These are phyloP conservation scores for Rhyacophila evoluta DNA, from an alignment of 2,888 invertebrate genomes.

Conservation along the genomic window DNA sequence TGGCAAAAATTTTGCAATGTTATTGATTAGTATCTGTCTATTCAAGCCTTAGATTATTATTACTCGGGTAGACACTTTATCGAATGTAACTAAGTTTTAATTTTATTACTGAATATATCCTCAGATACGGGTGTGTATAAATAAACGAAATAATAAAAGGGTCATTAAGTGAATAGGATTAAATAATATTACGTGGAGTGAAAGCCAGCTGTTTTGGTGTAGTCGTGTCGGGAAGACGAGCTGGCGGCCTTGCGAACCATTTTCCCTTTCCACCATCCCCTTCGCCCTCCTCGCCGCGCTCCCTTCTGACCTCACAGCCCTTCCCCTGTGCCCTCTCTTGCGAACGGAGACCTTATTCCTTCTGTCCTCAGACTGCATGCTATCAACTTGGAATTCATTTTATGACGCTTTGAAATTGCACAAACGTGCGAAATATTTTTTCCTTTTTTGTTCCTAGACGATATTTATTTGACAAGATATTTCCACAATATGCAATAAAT, in stretches of 20 bases:
- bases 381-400: not conserved
- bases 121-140: too few relatives aligned
- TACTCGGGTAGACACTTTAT: too few relatives aligned
- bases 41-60: too few relatives aligned
- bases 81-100: too few relatives aligned
- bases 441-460: not conserved
- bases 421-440: not conserved
- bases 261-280: conserved; percentile 33
- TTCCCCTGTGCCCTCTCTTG: not conserved
- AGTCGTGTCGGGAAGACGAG: not conserved
- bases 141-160: too few relatives aligned
- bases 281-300: not conserved
- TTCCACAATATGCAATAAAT: too few relatives aligned
- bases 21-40: too few relatives aligned
- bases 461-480: not conserved
- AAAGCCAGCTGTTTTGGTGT: conserved; percentile 10
- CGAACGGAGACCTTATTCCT: not conserved
- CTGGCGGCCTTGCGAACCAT: conserved; percentile 42
- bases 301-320: not conserved
- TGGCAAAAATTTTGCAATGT: too few relatives aligned
- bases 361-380: conserved; percentile 12
- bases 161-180: not conserved
- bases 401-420: not conserved
- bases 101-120: too few relatives aligned
- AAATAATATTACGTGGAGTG: not conserved